phyloP scores from a whole-genome alignment of 2,888 invertebrate species.

The Graphium colonna region DNA sequence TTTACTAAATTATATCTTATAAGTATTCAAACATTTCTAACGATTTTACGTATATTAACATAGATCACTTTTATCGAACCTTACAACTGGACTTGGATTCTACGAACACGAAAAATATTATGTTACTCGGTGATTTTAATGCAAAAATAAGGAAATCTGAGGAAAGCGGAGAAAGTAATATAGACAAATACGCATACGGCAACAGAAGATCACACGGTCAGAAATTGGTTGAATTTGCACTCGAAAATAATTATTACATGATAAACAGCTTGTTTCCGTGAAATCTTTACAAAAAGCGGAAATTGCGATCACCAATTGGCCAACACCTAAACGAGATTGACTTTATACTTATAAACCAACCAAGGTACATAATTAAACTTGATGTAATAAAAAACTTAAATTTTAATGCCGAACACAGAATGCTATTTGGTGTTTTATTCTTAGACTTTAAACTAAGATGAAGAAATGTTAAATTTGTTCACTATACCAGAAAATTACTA shows the following conservation, averaged over 20 bases:
- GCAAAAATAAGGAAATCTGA: neutral
- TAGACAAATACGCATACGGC: neutral
- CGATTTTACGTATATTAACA: no score
- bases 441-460: neutral
- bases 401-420: neutral
- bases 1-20: no score
- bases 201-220: neutral
- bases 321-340: neutral
- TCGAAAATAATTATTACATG: no score
- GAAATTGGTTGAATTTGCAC: no score
- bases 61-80: neutral
- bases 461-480: neutral
- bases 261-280: no score
- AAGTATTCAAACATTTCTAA: no score
- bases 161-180: neutral
- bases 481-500: neutral
- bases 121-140: neutral
- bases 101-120: neutral
- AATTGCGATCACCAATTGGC: no score
- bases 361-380: neutral
- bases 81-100: neutral
- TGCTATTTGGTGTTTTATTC: neutral
- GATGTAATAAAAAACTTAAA: neutral
- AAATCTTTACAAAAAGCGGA: no score
- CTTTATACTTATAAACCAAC: no score